These are phyloP conservation scores for Apostichopus parvimensis DNA, from an alignment of 35 echinoderm and acorn worm genomes.

Conservation along the genomic window DNA sequence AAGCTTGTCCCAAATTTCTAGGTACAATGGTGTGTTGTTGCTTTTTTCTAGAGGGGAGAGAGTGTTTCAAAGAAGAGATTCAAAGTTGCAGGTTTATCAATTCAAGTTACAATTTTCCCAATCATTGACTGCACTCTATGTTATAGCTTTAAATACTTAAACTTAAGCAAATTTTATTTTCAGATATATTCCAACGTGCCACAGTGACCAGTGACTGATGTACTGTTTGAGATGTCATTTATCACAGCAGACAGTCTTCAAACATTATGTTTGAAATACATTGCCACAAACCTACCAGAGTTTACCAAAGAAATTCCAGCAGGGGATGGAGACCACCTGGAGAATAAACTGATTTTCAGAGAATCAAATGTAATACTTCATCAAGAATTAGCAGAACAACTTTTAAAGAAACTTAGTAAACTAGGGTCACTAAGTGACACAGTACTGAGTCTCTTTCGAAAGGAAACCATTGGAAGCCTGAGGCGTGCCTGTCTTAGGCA, in stretches of 20 bases:
- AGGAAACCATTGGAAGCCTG: conserved; percentile 62
- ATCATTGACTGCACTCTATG: not conserved
- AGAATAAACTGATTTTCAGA: conserved; percentile 77
- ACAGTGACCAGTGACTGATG: not conserved
- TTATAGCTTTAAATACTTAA: not conserved
- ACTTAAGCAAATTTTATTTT: not conserved
- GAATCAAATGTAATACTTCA: conserved; percentile 76
- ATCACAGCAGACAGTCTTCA: conserved; percentile 73
- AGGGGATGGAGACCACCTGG: conserved; percentile 57
- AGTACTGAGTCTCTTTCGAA: conserved; percentile 81
- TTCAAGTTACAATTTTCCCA: not conserved
- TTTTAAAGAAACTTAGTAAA: conserved; percentile 72
- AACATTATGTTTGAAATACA: conserved; percentile 74
- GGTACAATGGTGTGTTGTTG: too few species aligned
- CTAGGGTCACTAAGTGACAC: conserved; percentile 67
- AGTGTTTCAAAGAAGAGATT: too few species aligned
- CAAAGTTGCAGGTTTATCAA: not conserved
- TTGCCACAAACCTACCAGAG: conserved; percentile 69
- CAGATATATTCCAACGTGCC: not conserved
- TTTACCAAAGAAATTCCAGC: conserved; percentile 69
- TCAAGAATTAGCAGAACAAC: conserved; percentile 75
- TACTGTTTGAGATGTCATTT: conserved; percentile 18
- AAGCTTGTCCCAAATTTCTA: too few species aligned
- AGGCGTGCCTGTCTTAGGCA: conserved; percentile 72
- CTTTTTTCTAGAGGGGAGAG: too few species aligned